A percentile compares a stretch with the other conserved stretches of the same genome.
phyloP scores from a whole-genome alignment of 2,113 vertebrate species.

The Bubo bubo region DNA sequence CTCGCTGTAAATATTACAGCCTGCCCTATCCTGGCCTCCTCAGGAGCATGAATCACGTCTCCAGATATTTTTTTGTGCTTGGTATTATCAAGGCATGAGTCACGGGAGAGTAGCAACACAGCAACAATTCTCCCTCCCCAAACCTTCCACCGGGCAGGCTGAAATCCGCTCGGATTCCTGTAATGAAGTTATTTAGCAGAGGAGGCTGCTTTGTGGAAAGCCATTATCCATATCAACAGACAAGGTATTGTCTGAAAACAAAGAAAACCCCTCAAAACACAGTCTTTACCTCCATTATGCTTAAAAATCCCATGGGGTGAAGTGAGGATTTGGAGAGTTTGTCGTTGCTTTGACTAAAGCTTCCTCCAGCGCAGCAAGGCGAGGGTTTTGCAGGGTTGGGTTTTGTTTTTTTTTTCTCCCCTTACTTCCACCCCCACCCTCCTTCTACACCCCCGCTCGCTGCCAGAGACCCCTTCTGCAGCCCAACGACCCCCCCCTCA shows the following conservation, averaged over 20 bases:
- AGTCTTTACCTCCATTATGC: background rate
- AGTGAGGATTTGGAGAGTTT: background rate
- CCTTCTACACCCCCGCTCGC: background rate
- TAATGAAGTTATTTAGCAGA: background rate
- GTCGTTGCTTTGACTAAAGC: background rate
- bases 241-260: background rate
- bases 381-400: too few relatives aligned
- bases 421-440: background rate
- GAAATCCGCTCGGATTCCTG: background rate
- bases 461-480: background rate
- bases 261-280: background rate
- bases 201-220: background rate
- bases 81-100: background rate
- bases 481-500: background rate
- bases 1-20: background rate
- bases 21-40: background rate
- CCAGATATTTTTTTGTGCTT: background rate
- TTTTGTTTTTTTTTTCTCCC: rapidly evolving
- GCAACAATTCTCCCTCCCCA: background rate
- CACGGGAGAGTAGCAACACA: background rate
- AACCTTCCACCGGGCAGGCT: background rate
- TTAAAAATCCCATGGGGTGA: background rate
- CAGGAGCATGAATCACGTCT: background rate
- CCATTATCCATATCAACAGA: background rate
- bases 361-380: background rate